phyloP scores from a whole-genome alignment of 2,113 vertebrate species.

The Anseranas semipalmata region DNA sequence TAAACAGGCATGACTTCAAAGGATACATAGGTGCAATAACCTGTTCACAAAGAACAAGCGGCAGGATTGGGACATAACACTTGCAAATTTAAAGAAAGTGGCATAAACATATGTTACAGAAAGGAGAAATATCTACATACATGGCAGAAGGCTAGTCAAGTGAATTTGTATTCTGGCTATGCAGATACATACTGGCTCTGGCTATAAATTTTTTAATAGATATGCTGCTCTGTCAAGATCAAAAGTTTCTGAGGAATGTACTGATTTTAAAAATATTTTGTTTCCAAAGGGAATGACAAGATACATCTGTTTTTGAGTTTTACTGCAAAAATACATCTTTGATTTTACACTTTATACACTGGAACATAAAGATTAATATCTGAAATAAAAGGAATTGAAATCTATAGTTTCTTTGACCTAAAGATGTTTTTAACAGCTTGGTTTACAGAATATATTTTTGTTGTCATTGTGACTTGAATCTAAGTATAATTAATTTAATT shows the following conservation, averaged over 20 bases:
- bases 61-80: constrained; percentile 29
- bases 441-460: background rate
- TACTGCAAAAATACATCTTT: background rate
- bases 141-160: background rate
- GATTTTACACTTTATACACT: background rate
- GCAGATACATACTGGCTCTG: background rate
- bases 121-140: background rate
- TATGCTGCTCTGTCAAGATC: constrained; percentile 2
- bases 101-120: background rate
- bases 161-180: background rate
- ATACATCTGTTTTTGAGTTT: constrained; percentile 8
- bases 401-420: background rate
- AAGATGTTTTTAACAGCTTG: background rate
- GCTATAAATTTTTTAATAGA: constrained; percentile 2
- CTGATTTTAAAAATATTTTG: constrained; percentile 11
- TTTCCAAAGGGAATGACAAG: constrained; percentile 11
- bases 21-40: constrained; percentile 10
- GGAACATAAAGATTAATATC: background rate
- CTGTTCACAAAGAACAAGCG: background rate
- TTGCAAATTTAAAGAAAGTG: constrained; percentile 26
- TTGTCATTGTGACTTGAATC: background rate
- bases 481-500: background rate
- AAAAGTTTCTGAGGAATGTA: constrained; percentile 30
- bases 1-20: constrained; percentile 55
- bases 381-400: background rate